Conservation (phyloP, 1,140 invertebrate species). For the Cheumatopsyche charites region DNA sequence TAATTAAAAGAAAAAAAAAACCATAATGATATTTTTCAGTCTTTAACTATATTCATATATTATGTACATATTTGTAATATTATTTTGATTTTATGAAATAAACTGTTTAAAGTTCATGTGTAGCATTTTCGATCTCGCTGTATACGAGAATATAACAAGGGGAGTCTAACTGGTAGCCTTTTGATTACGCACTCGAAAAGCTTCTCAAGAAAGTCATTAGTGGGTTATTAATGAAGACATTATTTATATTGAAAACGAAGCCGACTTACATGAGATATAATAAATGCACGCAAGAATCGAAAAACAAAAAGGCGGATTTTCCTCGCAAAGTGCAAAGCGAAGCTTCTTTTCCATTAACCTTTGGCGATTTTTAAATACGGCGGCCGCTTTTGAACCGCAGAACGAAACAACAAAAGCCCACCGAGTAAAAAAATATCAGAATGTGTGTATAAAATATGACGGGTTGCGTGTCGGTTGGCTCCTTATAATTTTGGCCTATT, state of each 20-base stretch:
- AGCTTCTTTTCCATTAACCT: conserved; percentile 27
- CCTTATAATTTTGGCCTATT: conserved; percentile 40
- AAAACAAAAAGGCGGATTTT: not conserved
- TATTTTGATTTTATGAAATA: no score
- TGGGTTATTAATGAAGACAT: conserved; percentile 42
- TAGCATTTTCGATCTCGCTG: not conserved
- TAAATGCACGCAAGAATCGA: not conserved
- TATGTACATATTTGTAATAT: no score
- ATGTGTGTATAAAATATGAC: not conserved
- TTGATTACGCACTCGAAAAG: conserved; percentile 32
- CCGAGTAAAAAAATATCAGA: not conserved
- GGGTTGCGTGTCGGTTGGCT: conserved; percentile 23
- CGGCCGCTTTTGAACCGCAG: not conserved
- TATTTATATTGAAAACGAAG: conserved; percentile 44
- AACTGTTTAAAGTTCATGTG: no score
- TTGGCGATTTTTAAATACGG: conserved; percentile 7
- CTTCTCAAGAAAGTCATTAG: conserved; percentile 42
- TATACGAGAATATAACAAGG: not conserved
- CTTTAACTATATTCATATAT: no score
- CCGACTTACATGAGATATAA: not conserved
- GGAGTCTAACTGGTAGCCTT: conserved; percentile 31
- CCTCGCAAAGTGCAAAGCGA: not conserved
- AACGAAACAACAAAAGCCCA: not conserved
- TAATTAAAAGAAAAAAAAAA: not conserved
- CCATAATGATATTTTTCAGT: no score